Evolutionary conservation across 2,113 vertebrate genomes (phyloP), one percentile per base, ranked within the genome.

Genomic region (Phalacrocorax aristotelis): DNA sequence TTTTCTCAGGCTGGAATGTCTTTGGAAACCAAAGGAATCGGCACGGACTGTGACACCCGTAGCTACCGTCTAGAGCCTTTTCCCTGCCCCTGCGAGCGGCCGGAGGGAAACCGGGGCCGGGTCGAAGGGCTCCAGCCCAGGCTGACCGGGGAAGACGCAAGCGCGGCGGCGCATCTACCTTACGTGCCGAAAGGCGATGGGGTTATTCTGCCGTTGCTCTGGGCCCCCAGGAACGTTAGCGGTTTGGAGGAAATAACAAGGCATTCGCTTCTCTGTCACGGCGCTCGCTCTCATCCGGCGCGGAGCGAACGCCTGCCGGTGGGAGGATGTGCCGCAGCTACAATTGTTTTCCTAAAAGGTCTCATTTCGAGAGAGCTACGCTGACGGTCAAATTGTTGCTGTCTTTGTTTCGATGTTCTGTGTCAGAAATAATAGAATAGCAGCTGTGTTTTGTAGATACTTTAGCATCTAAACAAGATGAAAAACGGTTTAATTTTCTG

Each of bases 221-320:
- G 22, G 52, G 42, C 7, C 15, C 34, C 46, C 25, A 26, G 60
- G 29, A 72, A 10, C 7, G 1, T 13, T 11, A 4, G 13, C 6
- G 69, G 51, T 90, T 70, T 38, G 57, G 44, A 58, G 51, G 76
- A 40, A 52, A 19, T 20, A 16, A 10, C 6, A 22, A 40, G 70
- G 69, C 40, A 60, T 70, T 40, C 2, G 0, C 17, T 27, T 11
- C 34, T 36, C 27, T 44, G 12, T 22, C 15, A 0, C 55, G 1
- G 4, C 3, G 38, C 60, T n/a, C 15, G 10, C 40, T 54, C 32
- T 14, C 32, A 36, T n/a, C 40, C 26, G 4, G 44, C 18, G 52
- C 6, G 0, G 65, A 25, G 40, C 16, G 0, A 4, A 5, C 4
- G 58, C 79, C 85, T 13, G 38, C 62, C 4, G 40, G 1, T 11